Evolutionary conservation across 2,113 vertebrate species (phyloP), one percentile per base, ranked within the genome.

Genomic region (Dolichotis patagonum): DNA sequence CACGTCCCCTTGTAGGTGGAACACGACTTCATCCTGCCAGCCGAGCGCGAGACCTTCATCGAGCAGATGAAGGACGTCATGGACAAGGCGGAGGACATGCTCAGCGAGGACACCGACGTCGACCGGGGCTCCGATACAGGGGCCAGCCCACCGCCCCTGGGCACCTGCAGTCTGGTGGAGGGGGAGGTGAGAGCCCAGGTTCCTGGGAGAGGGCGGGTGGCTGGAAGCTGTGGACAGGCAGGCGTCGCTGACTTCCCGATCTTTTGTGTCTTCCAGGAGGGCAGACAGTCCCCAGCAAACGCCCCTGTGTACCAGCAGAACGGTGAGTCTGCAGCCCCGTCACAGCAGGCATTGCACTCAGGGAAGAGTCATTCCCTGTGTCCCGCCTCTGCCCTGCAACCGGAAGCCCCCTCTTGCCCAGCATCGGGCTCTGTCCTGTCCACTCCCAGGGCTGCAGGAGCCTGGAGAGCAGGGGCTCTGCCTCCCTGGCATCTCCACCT

Each of bases 51-150:
- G 97, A 99, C 99, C 1, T 99, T 99, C 88, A 99, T 99, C 20
- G 99, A 99, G 94, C 99, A 99, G 98, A 99, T 99, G 96, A 99
- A 99, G 97, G 99, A 99, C 89, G 99, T 99, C 43, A 99, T 99
- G 96, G 99, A 99, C 98, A 99, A 99, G 98, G 99, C 99, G 5
- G 99, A 99, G 98, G 99, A 99, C 98, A 99, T 99, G 99, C 98
- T 99, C 65, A 99, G 99, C 87, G 99, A 99, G 98, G 99, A 99
- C 97, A 98, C 98, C 0, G 99, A 99, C 84, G 99, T 98, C 49
- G 99, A 99, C 96, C 98, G 98, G 82, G 98, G 98, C 88, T 99
- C 99, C 3, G 98, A 99, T 77, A 98, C 99, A 19, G 99, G 99
- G 63, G 98, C 98, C 5, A 99, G 99, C 98, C 99, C 99, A 5